A percentile compares a stretch with the other conserved stretches of the same genome.
phyloP scores from a whole-genome alignment of 2,113 vertebrate genomes.

The Grus americana region DNA sequence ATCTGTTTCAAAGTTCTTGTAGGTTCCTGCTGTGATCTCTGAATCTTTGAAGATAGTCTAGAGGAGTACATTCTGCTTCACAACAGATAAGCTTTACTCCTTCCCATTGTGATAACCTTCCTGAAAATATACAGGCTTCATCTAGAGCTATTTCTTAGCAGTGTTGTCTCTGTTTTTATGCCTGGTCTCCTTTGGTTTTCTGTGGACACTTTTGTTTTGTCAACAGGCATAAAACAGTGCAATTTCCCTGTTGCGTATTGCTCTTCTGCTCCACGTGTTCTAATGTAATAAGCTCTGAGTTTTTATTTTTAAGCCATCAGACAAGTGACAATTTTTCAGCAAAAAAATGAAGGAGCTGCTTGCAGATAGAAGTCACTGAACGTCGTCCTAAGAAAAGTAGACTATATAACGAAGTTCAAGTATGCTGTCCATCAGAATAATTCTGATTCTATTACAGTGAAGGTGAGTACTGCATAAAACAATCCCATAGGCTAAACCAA shows the following conservation, averaged over 20 bases:
- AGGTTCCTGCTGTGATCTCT: not conserved
- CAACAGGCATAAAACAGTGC: not conserved
- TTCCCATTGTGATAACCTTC: not conserved
- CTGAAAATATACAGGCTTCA: not conserved
- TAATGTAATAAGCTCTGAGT: not conserved
- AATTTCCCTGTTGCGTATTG: not conserved
- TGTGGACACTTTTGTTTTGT: not conserved
- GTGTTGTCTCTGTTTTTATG: not conserved
- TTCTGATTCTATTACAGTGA: slow-evolving; percentile 9
- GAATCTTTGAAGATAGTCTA: not conserved
- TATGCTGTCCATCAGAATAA: not conserved
- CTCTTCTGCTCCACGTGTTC: not conserved
- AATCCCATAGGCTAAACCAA: slow-evolving; percentile 33
- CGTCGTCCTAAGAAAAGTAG: not conserved
- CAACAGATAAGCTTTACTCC: not conserved
- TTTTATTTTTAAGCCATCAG: not conserved
- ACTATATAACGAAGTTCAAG: slow-evolving; percentile 5
- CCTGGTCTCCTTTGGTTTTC: not conserved
- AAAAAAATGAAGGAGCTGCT: not conserved
- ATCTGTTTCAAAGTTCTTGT: not conserved
- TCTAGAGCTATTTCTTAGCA: not conserved
- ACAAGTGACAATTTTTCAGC: not conserved
- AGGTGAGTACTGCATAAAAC: slow-evolving; percentile 23
- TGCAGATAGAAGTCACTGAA: not conserved
- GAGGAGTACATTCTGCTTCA: not conserved